These are phyloP conservation scores for Falco punctatus DNA, from an alignment of 2,113 vertebrate genomes.

Conservation along the genomic window DNA sequence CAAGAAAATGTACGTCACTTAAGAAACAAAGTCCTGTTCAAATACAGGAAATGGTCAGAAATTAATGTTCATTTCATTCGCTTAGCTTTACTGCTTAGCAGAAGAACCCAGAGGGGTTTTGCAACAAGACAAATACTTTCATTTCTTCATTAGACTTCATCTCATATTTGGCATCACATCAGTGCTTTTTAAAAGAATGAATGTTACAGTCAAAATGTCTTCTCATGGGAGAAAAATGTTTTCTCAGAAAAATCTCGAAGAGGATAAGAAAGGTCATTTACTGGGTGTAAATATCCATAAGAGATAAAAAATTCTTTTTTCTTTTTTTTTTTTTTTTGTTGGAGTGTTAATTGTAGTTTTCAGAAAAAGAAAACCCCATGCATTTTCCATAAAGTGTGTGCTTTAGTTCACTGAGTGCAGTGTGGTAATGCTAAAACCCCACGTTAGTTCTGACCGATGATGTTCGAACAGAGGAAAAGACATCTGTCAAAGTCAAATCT, in stretches of 20 bases:
- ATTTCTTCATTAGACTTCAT: constrained; percentile 11
- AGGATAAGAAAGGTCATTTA: background rate
- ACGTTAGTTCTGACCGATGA: background rate
- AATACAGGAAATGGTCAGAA: background rate
- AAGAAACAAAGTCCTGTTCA: background rate
- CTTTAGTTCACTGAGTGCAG: constrained; percentile 25
- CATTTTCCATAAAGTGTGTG: background rate
- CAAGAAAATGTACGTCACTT: background rate
- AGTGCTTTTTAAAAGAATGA: background rate
- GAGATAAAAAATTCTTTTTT: background rate
- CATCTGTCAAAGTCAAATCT: constrained; percentile 44
- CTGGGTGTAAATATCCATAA: background rate
- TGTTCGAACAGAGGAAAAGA: constrained; percentile 40
- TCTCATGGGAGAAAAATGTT: constrained; percentile 36
- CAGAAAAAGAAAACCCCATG: background rate
- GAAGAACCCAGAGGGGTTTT: background rate
- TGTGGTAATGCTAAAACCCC: constrained; percentile 2
- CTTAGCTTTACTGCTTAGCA: background rate
- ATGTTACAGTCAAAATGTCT: background rate
- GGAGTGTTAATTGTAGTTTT: background rate
- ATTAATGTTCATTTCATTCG: background rate
- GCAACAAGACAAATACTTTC: background rate
- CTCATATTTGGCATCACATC: constrained; percentile 34
- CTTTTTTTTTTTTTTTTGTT: background rate
- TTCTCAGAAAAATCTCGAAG: background rate